Base-by-base conservation (phyloP, 2,113 vertebrate genomes). In the Electrona antarctica region DNA sequence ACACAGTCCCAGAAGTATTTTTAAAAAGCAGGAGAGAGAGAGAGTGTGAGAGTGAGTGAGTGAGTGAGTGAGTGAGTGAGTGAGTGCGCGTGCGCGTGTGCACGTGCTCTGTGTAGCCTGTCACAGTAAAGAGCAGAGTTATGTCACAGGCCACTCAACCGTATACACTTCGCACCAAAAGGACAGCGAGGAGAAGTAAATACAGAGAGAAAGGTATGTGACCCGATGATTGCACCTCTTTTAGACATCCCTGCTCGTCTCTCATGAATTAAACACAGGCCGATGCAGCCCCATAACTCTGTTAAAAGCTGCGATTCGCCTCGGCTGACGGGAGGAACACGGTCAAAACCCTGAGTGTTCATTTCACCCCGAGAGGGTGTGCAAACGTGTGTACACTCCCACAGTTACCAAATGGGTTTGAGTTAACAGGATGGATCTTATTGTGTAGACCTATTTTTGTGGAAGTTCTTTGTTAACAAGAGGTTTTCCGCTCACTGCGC, bases 51-150 rank as follows among this genome's bases (percentile, higher is more conserved):
- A 21, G 21, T 1, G 21, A 21, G 13, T 56, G 47, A 63, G 41
- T 48, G 14, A 55, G 65, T 60, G 51, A 11, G 28, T 51, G 11
- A 45, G 7, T 47, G 41, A 50, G 51, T 68, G 8, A 3, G 15
- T 14, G n/a, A 21, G 62, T 9, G 55, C 48, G 41, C 54, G 46
- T 10, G 52, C 4, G 57, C 6, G 28, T 56, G 59, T 7, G 28
- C 55, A 5, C 54, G 70, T 58, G 58, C n/a, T n/a, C n/a, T n/a
- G n/a, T n/a, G n/a, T n/a, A n/a, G n/a, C n/a, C n/a, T n/a, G n/a
- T n/a, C n/a, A n/a, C 59, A 45, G 73, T 61, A 80, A 84, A 71
- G 21, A 89, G 84, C 61, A 84, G 72, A 87, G 48, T 66, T 56
- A 1, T 76, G 67, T 84, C 47, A 13, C 7, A 3, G 10, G 45